Evolutionary conservation across 53 echinoderm and acorn worm genomes (phyloP).

Genomic region (Temnopleurus reevesii): DNA sequence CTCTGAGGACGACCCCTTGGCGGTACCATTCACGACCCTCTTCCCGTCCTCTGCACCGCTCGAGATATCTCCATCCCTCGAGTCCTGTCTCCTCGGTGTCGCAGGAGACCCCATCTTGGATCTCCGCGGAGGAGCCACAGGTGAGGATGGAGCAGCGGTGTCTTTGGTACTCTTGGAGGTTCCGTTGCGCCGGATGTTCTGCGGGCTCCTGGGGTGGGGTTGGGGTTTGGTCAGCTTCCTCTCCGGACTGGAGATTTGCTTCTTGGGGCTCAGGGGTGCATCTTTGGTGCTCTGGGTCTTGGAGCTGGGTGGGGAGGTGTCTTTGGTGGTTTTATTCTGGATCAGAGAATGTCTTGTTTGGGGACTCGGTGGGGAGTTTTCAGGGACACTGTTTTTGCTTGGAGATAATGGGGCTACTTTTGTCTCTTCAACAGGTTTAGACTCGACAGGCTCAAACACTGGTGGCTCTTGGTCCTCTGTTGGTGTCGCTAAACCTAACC

Average conservation of each 20-base stretch:
- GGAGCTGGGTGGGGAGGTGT: too few species aligned
- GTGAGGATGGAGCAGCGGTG: constrained; percentile 11
- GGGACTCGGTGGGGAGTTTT: background rate
- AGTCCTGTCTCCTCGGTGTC: constrained; percentile 64
- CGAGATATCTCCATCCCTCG: constrained; percentile 70
- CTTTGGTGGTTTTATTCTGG: background rate
- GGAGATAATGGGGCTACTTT: background rate
- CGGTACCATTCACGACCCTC: constrained; percentile 60
- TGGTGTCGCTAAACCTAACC: constrained; percentile 31
- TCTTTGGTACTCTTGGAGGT: constrained; percentile 24
- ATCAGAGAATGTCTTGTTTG: background rate
- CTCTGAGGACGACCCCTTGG: constrained; percentile 63
- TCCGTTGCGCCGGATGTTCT: constrained; percentile 42
- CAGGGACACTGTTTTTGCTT: background rate
- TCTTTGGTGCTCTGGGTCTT: constrained; percentile 16
- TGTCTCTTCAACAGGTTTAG: constrained; percentile 20
- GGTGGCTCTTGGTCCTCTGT: background rate
- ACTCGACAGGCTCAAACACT: background rate
- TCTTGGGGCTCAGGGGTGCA: constrained; percentile 7
- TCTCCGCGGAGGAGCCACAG: constrained; percentile 45
- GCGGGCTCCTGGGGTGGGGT: constrained; percentile 43
- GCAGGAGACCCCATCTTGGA: constrained; percentile 53
- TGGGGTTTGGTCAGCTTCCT: constrained; percentile 46
- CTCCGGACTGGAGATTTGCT: constrained; percentile 21
- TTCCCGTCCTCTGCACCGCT: constrained; percentile 73